Evolutionary conservation across 1,140 invertebrate genomes (phyloP), one percentile per base, ranked within the genome.

Genomic region (Drosophila sproati): DNA sequence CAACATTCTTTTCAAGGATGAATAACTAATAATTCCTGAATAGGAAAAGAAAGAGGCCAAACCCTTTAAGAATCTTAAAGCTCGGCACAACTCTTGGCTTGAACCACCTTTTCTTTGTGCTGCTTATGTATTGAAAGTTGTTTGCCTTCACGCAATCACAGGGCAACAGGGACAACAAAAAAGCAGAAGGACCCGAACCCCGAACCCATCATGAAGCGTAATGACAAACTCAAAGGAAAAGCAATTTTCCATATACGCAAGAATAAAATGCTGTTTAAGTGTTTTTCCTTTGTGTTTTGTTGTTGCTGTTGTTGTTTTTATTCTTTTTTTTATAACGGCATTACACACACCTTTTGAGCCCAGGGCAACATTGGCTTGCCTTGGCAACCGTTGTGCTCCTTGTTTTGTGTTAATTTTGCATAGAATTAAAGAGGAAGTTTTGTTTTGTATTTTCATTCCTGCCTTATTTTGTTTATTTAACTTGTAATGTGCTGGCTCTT

Each of bases 341-440:
- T 32, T 34, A 55, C 12, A 8, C 62, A 55, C 39, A 64, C 50
- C 31, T 31, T 52, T 37, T 60, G 54, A 48, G 28, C 35, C 29
- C n/a, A 12, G 12, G 28, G 39, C 47, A 47, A 43, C 35, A 28
- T 6, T 52, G 20, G 32, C n/a, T 20, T 20, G 20, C 10, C 28
- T n/a, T 32, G 10, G 29, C 20, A 20, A 20, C 20, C 20, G 20
- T 10, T 41, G 34, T 28, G 31, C 10, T 45, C 12, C 6, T 12
- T 62, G 55, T 48, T 56, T n/a, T 73, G 34, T 41, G 48, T 69
- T 64, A 55, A 66, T 66, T 71, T 71, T 72, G 76, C 79, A 79
- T 77, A 82, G 76, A 77, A 86, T 88, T 82, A 86, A 73, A 75
- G 52, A 32, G 62, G 45, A 37, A 56, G 20, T 20, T 20, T 20